Evolutionary conservation across 2,797 vertebrate species (phyloP).

Genomic region (Neopelma chrysocephalum): DNA sequence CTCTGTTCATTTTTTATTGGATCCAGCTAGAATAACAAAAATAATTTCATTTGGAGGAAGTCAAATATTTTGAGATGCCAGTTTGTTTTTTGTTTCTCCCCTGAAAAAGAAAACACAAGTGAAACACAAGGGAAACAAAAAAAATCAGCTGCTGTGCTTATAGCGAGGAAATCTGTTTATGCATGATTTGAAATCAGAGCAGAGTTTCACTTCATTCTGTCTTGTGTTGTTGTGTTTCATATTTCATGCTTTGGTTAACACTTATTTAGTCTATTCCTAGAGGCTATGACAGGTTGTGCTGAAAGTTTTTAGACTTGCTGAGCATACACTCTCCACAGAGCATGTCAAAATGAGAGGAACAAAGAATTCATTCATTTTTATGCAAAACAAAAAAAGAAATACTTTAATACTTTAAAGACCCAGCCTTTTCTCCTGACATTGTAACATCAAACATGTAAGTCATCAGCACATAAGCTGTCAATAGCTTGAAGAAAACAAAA

Average conservation of each 20-base stretch:
- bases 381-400: not conserved
- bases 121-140: not conserved
- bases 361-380: slow-evolving; percentile 20
- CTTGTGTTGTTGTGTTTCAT: slow-evolving; percentile 33
- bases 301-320: slow-evolving; percentile 35
- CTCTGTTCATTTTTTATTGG: not conserved
- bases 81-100: no score
- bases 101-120: not conserved
- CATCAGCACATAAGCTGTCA: not conserved
- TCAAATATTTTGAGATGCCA: not conserved
- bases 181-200: slow-evolving; percentile 44
- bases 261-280: slow-evolving; percentile 33
- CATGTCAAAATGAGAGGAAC: slow-evolving; percentile 1
- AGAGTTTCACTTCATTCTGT: slow-evolving; percentile 55
- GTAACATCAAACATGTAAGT: not conserved
- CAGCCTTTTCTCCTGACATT: not conserved
- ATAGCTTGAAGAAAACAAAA: not conserved
- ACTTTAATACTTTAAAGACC: not conserved
- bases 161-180: slow-evolving; percentile 20
- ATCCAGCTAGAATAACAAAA: not conserved
- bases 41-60: not conserved
- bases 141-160: not conserved
- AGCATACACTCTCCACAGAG: not conserved
- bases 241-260: slow-evolving; percentile 62
- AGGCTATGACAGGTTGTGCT: slow-evolving; percentile 37